Evolutionary conservation across 2,888 invertebrate genomes (phyloP).

Genomic region (Torymus texanus): DNA sequence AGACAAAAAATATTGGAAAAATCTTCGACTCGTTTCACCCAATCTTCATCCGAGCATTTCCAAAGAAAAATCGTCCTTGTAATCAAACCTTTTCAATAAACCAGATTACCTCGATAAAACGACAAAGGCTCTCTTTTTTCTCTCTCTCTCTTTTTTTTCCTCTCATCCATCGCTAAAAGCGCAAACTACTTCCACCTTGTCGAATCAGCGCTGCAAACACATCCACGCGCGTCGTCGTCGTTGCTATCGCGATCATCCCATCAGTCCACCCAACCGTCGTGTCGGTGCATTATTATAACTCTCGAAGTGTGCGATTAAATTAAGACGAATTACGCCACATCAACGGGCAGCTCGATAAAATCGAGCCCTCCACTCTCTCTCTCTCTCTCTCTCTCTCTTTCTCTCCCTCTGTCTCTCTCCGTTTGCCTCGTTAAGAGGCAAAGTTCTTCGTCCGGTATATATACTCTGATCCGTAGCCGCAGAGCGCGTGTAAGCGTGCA

Average conservation of each 20-base stretch:
- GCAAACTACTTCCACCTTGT: not conserved
- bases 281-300: not conserved
- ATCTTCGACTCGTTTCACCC: no score
- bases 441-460: not conserved
- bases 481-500: no score
- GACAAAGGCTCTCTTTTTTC: no score
- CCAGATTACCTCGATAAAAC: no score
- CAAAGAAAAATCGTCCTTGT: not conserved
- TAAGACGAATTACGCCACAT: not conserved
- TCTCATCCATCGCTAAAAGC: no score
- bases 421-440: conserved; percentile 20
- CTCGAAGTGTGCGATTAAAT: not conserved
- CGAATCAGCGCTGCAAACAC: not conserved
- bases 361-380: not conserved
- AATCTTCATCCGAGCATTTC: not conserved
- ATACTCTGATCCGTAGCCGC: not conserved
- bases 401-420: not conserved
- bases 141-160: no score
- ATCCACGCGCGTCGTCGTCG: not conserved
- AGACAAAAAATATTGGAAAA: no score
- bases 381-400: not conserved
- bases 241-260: no score
- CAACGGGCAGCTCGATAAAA: not conserved
- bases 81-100: not conserved
- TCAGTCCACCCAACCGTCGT: no score